Evolutionary conservation across 2,797 vertebrate genomes (phyloP).

Genomic region (Acanthopagrus latus): DNA sequence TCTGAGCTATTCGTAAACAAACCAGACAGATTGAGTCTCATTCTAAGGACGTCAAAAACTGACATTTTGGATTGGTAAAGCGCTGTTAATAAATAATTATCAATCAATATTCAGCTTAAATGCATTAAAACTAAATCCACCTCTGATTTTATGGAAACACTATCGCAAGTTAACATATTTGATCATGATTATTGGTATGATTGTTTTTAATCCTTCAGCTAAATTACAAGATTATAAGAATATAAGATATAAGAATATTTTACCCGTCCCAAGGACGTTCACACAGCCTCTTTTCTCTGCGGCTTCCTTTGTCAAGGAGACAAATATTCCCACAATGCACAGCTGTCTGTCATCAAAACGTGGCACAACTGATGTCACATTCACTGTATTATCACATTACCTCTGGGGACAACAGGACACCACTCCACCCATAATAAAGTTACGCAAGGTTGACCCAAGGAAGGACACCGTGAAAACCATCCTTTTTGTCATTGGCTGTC

Average conservation of each 20-base stretch:
- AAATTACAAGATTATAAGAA: not conserved
- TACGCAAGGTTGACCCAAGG: conserved; percentile 68
- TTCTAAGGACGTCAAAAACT: no score
- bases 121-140: no score
- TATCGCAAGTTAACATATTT: not conserved
- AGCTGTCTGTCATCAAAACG: conserved; percentile 37
- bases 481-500: conserved; percentile 38
- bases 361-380: conserved; percentile 50
- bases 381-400: conserved; percentile 56
- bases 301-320: conserved; percentile 40
- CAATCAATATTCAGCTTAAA: no score
- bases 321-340: conserved; percentile 61
- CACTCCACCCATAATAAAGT: conserved; percentile 57
- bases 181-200: not conserved
- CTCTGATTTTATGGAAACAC: not conserved
- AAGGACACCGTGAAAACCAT: conserved; percentile 35
- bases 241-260: no score
- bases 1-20: no score
- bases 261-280: conserved; percentile 44
- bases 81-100: no score
- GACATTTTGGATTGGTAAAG: no score
- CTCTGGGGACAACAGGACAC: conserved; percentile 39
- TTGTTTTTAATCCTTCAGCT: not conserved
- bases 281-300: conserved; percentile 19
- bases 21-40: no score